phyloP scores from a whole-genome alignment of 2,888 invertebrate species.

The Bimastos eiseni region DNA sequence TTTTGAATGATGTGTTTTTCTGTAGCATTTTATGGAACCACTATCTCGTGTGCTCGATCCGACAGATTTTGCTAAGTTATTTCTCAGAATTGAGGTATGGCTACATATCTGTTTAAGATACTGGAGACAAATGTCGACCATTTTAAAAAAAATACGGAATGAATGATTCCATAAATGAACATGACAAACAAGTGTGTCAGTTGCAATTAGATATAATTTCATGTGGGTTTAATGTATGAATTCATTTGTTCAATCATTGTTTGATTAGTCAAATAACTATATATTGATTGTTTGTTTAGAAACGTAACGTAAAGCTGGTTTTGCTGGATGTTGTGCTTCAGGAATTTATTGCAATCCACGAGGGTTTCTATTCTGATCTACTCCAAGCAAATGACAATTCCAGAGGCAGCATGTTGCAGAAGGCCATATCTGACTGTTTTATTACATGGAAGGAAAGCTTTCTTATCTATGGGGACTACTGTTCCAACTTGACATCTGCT shows the following conservation, averaged over 20 bases:
- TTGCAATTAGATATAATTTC: neutral
- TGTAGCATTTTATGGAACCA: slow-evolving; percentile 62
- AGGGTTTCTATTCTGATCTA: slow-evolving; percentile 79
- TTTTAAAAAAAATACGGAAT: neutral
- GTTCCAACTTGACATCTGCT: slow-evolving; percentile 87
- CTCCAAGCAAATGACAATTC: slow-evolving; percentile 64
- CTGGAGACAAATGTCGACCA: neutral
- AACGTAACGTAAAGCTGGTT: neutral
- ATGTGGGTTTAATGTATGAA: neutral
- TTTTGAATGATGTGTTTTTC: neutral
- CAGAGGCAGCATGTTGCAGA: neutral
- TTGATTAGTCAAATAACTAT: neutral
- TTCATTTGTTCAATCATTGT: neutral
- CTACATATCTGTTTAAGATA: neutral
- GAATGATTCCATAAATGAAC: neutral
- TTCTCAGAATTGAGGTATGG: slow-evolving; percentile 84
- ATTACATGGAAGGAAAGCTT: slow-evolving; percentile 86
- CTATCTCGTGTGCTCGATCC: slow-evolving; percentile 72
- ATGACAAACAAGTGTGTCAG: neutral
- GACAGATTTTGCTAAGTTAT: slow-evolving; percentile 79
- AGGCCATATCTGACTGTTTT: slow-evolving; percentile 38
- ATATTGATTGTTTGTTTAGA: neutral
- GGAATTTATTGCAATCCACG: slow-evolving; percentile 84
- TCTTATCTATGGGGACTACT: slow-evolving; percentile 91
- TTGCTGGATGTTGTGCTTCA: slow-evolving; percentile 59